Evolutionary conservation across 2,888 invertebrate genomes (phyloP).

Genomic region (Nysson spinosus): DNA sequence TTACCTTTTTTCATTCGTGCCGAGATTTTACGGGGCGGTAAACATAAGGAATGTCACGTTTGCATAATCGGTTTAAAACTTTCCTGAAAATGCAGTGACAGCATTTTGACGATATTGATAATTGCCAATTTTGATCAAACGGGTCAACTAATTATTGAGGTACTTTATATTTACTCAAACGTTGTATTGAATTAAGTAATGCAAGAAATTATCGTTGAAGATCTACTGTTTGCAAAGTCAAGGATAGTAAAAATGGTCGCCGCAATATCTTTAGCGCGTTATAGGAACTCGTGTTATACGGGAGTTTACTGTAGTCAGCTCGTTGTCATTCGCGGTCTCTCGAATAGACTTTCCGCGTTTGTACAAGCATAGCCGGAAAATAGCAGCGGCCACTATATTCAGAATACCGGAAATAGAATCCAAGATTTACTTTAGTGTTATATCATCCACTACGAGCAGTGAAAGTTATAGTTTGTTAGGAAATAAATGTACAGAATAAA

Average conservation of each 20-base stretch:
- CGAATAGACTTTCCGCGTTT: constrained; percentile 2
- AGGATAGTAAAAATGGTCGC: constrained; percentile 23
- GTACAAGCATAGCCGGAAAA: constrained; percentile 27
- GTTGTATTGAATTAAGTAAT: no score
- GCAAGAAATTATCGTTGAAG: no score
- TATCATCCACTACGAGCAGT: constrained; percentile 27
- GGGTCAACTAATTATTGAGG: no score
- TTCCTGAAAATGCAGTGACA: no score
- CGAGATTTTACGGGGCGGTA: no score
- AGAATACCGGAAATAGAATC: constrained; percentile 38
- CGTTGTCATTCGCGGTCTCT: constrained; percentile 22
- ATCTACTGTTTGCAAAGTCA: no score
- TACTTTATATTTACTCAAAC: no score
- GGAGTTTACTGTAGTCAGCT: background rate
- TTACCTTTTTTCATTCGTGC: constrained; percentile 9
- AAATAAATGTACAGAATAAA: constrained; percentile 20
- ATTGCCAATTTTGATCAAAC: no score
- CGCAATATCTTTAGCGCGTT: no score
- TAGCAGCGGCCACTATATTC: constrained; percentile 28
- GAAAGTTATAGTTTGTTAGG: constrained; percentile 12
- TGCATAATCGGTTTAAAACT: background rate
- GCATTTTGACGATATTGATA: no score
- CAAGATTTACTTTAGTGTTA: constrained; percentile 38
- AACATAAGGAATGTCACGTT: no score
- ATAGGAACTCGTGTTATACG: no score